Evolutionary conservation across 2,797 vertebrate species (phyloP).

Genomic region (Tragopan temminckii): DNA sequence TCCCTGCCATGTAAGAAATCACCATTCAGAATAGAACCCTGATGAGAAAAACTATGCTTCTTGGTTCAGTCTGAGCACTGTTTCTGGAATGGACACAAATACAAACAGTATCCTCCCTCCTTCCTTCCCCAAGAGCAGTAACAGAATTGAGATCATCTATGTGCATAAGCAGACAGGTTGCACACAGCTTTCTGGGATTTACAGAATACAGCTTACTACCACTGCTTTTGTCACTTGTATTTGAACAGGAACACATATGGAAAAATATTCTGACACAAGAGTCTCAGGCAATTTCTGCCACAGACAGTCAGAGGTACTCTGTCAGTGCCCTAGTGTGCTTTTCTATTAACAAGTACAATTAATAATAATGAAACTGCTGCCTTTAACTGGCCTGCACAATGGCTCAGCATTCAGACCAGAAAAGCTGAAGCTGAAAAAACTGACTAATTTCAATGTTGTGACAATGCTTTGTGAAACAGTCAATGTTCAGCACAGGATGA

Average conservation of each 20-base stretch:
- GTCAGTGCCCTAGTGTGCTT: neutral
- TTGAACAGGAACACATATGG: neutral
- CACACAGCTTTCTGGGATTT: accelerated
- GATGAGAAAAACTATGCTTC: neutral
- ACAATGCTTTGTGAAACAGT: neutral
- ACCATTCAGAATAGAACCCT: too few species aligned
- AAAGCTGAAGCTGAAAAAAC: neutral
- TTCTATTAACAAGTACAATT: neutral
- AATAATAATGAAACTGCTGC: neutral
- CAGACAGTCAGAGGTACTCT: neutral
- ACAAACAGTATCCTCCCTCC: accelerated
- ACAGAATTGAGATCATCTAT: neutral
- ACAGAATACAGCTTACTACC: too few species aligned
- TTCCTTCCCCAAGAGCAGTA: accelerated
- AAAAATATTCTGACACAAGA: neutral
- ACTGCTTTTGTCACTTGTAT: accelerated
- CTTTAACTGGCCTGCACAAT: neutral
- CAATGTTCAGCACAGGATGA: neutral
- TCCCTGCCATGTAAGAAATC: constrained; percentile 54
- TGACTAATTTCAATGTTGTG: neutral
- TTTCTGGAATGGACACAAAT: neutral
- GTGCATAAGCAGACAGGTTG: accelerated
- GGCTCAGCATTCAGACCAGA: neutral
- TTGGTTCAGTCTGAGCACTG: neutral
- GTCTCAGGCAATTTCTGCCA: neutral